Conservation (phyloP, 2,888 invertebrate genomes). For the Pseudolycoriella hygida region DNA sequence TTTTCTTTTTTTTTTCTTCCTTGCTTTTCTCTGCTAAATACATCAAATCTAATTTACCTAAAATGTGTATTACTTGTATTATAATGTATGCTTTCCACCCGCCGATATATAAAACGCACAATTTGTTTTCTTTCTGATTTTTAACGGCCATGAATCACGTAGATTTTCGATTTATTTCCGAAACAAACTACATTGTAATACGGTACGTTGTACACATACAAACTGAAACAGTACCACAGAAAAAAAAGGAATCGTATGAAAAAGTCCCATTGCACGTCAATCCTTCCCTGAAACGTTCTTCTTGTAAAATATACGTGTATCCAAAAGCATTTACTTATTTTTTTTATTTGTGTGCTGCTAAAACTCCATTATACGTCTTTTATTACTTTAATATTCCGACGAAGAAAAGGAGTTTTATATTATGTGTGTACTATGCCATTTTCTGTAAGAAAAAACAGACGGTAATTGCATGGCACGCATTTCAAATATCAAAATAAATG, state of each 20-base stretch:
- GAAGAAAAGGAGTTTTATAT: constrained; percentile 6
- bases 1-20: too few relatives aligned
- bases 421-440: background rate
- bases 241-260: background rate
- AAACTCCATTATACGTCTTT: constrained; percentile 12
- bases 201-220: background rate
- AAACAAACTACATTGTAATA: constrained; percentile 3
- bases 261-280: background rate
- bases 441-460: constrained; percentile 4
- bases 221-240: background rate
- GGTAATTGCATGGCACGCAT: constrained; percentile 13
- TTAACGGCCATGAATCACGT: constrained; percentile 15
- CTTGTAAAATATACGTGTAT: background rate
- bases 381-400: constrained; percentile 12
- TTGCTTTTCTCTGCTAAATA: constrained; percentile 6
- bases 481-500: constrained; percentile 14
- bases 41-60: constrained; percentile 13
- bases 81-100: background rate
- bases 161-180: constrained; percentile 14
- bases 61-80: constrained; percentile 5
- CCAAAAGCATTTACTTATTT: background rate
- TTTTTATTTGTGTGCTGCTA: constrained; percentile 1
- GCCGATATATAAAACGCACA: constrained; percentile 10
- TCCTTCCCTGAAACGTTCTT: background rate
- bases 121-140: constrained; percentile 13